Evolutionary conservation across 2,797 vertebrate species (phyloP), one percentile per base, ranked within the genome.

Genomic region (Eleutherodactylus coqui): DNA sequence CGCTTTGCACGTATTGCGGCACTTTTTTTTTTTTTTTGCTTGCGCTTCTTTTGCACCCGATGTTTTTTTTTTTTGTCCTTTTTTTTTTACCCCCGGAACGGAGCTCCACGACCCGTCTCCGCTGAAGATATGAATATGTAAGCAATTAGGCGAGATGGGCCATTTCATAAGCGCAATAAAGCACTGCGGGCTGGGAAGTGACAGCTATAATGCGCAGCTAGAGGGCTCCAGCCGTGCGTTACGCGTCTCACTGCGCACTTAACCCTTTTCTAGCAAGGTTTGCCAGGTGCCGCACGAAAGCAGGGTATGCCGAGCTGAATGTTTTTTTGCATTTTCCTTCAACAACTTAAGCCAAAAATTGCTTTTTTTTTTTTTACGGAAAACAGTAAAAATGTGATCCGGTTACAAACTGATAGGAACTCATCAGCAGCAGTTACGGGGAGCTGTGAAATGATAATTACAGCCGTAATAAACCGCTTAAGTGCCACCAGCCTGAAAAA

Each of bases 81-180:
- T 69, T n/a, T n/a, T n/a, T n/a, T n/a, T n/a, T n/a, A n/a, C n/a
- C n/a, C 64, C 64, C 64, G 64, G 62, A 62, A 62, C 60, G 55
- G 51, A 24, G 51, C 51, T 21, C 19, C 4, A 55, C 62, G 29
- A 2, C 7, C 29, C 62, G 60, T 64, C 60, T 64, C 27, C n/a
- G 16, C 58, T 53, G 19, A 19, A 58, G 45, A 84, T 53, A 79
- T 76, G 75, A 69, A 79, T 72, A 85, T 80, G 67, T 16, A 73
- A 85, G 77, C 76, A 85, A 85, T 85, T 79, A 85, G 77, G 21
- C 64, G 34, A 32, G 76, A 73, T 75, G 84, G 84, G 51, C 84
- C 47, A 85, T 85, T 85, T 70, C 76, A 85, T 55, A 85, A 85
- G 83, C 47, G 75, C 83, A 70, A 79, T 85, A 79, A 85, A 70